Base-by-base conservation (phyloP, 2,797 vertebrate species). In the Halcyon leucocephala region DNA sequence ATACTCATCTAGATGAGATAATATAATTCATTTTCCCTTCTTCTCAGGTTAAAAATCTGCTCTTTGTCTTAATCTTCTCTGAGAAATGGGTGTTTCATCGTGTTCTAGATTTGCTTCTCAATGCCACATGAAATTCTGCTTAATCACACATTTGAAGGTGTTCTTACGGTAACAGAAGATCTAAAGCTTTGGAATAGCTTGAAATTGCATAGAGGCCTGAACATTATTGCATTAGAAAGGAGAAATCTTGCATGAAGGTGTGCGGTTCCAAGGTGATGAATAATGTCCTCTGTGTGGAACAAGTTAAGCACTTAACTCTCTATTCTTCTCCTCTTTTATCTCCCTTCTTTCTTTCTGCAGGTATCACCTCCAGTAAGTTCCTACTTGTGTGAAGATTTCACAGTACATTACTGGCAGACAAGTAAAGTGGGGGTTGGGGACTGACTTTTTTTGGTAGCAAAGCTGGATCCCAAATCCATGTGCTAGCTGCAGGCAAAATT, bases 1-100 rank as follows among this genome's bases (percentile, higher is more conserved):
- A 97, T 98, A 97, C 79, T 96, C 82, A 94, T 96, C 88, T 89
- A 93, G 97, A 93, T 77, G 95, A 97, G 91, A 89, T 97, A 97
- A 98, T 97, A 44, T 74, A 98, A 98, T 98, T 98, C 22, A 66
- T 96, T 92, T 97, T 97, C 62, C 55, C 95, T 95, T 97, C 97
- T 97, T 97, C 96, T 97, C 95, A 71, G 58, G 54, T 96, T 96
- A 95, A 94, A 97, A 97, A 97, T 97, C 61, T 93, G 81, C 85
- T 97, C 88, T 97, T 91, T 91, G 92, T 96, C 78, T 86, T 96
- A 93, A 92, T 97, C 55, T 92, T 89, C 58, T 89, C 85, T 72
- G 92, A 77, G 69, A 96, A 89, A 92, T 74, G 95, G 35, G 17
- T 88, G 91, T 92, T 97, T 86, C 55, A 57, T 93, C 1, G 0